Conservation (phyloP, 2,888 invertebrate species). For the Halocaridina rubra region DNA sequence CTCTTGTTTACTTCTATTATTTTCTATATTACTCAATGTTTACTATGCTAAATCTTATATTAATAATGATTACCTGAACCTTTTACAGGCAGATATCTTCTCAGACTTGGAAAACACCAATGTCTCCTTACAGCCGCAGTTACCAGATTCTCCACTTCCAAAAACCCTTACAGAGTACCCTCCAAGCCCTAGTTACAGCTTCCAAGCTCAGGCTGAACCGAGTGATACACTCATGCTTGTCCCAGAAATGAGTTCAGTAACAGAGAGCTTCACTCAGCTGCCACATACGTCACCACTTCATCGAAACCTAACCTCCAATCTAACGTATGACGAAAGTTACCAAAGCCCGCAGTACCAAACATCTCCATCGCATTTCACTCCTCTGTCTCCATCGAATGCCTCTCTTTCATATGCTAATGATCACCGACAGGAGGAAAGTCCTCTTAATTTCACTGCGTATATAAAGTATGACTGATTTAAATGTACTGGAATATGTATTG, state of each 20-base stretch:
- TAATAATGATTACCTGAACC: no score
- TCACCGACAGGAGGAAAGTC: slow-evolving; percentile 47
- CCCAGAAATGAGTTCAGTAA: slow-evolving; percentile 40
- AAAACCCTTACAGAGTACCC: slow-evolving; percentile 52
- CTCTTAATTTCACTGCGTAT: slow-evolving; percentile 43
- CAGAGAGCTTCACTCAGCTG: slow-evolving; percentile 29
- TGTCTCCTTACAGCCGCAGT: slow-evolving; percentile 40
- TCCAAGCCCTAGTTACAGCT: slow-evolving; percentile 40
- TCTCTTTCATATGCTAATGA: slow-evolving; percentile 28
- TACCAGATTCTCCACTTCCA: slow-evolving; percentile 43
- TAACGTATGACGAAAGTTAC: slow-evolving; percentile 34
- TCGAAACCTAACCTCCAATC: background rate
- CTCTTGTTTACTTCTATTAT: no score
- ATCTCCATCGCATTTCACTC: slow-evolving; percentile 45
- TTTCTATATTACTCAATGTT: no score
- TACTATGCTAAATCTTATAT: no score
- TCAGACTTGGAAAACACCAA: slow-evolving; percentile 52
- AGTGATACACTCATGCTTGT: slow-evolving; percentile 46
- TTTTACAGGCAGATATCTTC: slow-evolving; percentile 46
- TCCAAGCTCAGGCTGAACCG: slow-evolving; percentile 29
- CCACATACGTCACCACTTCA: slow-evolving; percentile 22
- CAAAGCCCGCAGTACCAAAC: slow-evolving; percentile 54
- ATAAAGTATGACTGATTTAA: slow-evolving; percentile 42
- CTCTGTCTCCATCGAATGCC: slow-evolving; percentile 37
- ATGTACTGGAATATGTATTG: no score